Conservation (phyloP, 2,113 vertebrate genomes). For the Calonectris borealis region DNA sequence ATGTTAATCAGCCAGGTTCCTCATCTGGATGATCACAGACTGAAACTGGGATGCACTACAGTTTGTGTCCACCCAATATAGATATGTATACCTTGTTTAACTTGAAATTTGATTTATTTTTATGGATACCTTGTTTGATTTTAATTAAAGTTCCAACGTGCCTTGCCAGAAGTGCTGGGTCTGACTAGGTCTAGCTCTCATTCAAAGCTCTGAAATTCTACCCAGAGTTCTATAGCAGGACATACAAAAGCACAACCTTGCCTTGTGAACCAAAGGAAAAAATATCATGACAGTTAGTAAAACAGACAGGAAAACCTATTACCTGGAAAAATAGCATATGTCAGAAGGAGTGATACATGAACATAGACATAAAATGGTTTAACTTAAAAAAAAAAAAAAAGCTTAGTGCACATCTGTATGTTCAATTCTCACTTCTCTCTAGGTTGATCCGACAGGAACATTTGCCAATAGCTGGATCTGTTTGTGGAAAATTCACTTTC, state of each 20-base stretch:
- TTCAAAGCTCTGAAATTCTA: neutral
- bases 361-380: neutral
- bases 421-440: neutral
- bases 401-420: too few relatives aligned
- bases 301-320: neutral
- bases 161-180: neutral
- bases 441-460: neutral
- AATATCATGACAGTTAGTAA: neutral
- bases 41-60: neutral
- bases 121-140: neutral
- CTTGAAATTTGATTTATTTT: neutral
- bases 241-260: neutral
- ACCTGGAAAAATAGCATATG: neutral
- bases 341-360: neutral
- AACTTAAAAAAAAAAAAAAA: neutral
- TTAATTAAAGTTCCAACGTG: neutral
- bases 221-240: neutral
- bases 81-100: fast-evolving
- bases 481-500: neutral
- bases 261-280: neutral
- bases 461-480: neutral
- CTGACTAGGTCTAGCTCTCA: neutral
- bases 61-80: neutral
- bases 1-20: neutral
- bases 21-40: neutral